A percentile compares a stretch with the other conserved stretches of the same genome.
Evolutionary conservation across 2,113 vertebrate species (phyloP).

Genomic region (Pedionomus torquatus): DNA sequence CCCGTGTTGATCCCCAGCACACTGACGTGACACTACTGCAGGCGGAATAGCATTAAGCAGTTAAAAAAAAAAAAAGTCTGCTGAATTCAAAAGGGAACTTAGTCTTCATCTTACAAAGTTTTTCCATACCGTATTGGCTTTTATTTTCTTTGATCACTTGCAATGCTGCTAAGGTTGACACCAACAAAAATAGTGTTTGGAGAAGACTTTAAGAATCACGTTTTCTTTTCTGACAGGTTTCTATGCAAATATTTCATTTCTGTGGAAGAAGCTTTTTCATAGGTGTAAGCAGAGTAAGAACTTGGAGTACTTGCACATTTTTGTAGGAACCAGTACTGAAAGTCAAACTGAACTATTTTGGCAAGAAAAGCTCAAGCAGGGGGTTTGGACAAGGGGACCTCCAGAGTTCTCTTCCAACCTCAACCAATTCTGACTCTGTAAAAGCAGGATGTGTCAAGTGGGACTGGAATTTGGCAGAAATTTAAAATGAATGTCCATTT

Average conservation of each 20-base stretch:
- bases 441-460: background rate
- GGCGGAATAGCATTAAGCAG: background rate
- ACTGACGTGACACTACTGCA: accelerated
- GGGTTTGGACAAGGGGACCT: background rate
- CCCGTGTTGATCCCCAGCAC: background rate
- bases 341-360: background rate
- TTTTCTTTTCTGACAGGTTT: background rate
- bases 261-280: background rate
- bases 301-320: background rate
- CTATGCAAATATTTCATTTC: background rate
- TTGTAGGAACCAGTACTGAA: background rate
- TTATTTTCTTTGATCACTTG: background rate
- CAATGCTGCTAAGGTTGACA: background rate
- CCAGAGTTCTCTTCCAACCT: background rate
- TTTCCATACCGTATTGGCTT: background rate
- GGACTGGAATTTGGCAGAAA: background rate
- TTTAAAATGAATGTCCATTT: background rate
- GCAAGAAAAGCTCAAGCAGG: background rate
- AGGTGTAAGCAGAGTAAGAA: background rate
- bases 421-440: background rate
- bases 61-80: background rate
- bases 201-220: background rate
- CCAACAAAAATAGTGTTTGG: background rate
- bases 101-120: background rate
- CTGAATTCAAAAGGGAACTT: background rate